Evolutionary conservation across 2,113 vertebrate genomes (phyloP), one percentile per base, ranked within the genome.

Genomic region (Eonycteris spelaea): DNA sequence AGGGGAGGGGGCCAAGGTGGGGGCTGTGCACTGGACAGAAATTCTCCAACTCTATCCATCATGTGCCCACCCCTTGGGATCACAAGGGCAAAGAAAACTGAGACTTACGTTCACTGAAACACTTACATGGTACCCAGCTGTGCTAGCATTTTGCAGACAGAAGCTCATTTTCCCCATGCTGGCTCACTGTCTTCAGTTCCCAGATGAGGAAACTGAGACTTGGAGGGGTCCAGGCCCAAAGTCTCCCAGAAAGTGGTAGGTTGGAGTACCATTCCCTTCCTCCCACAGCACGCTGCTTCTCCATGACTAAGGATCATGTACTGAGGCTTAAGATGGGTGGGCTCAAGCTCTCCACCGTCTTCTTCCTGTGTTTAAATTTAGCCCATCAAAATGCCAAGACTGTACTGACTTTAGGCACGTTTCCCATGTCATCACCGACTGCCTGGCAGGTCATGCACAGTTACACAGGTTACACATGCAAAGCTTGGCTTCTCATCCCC

Each of bases 71-170:
- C 30, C 28, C 10, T 48, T 3, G 35, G 63, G 67, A 21, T 45
- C 67, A 24, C 0, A 9, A 55, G 67, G 90, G 10, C 48, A 40
- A 51, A 26, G 28, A 35, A 18, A 67, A 11, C n/a, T 1, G 13
- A 35, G 3, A 26, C 53, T 6, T 5, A 33, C 13, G 0, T 4
- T 33, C 21, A 3, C 4, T 0, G 5, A 3, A 12, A 35, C 51
- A 21, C 33, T 30, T 15, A 1, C 4, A 0, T 0, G 0, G 18
- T 1, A 7, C 8, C 33, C 11, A 35, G 55, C 14, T 21, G 2
- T 0, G 9, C 33, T 1, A 2, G 3, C 21, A 33, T 40, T 28
- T 57, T 4, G 43, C 12, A 28, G 15, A 2, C 7, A 30, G 30
- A 28, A 40, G 26, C 14, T 48, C 35, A 14, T 48, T 38, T 21